Percentiles rank a stretch among this genome's conserved stretches.
Evolutionary conservation across 2,888 invertebrate species (phyloP).

Genomic region (Thereva nobilitata): DNA sequence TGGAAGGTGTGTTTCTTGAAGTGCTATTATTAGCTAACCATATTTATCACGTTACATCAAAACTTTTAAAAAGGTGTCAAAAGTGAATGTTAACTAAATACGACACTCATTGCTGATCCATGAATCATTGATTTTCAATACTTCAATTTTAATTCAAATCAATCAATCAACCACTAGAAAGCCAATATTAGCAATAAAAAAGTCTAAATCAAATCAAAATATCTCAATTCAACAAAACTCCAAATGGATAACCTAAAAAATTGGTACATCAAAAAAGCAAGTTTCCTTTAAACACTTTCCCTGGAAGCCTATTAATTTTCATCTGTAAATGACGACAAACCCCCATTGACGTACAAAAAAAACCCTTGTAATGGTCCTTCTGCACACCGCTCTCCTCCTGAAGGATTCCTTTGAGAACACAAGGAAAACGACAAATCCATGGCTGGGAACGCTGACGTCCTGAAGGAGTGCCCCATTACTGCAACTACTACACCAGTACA

Average conservation of each 20-base stretch:
- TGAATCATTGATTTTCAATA: no score
- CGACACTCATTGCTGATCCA: no score
- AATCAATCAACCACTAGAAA: no score
- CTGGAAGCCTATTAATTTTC: constrained; percentile 22
- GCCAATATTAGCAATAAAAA: background rate
- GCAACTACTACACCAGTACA: no score
- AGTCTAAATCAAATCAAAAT: background rate
- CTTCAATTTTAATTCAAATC: no score
- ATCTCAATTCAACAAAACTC: background rate
- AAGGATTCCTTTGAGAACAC: background rate
- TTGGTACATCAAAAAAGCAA: constrained; percentile 22
- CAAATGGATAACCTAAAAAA: background rate
- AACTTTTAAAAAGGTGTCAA: no score
- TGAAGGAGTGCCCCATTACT: background rate
- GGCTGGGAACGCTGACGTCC: constrained; percentile 4
- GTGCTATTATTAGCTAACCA: no score
- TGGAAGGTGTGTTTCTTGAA: no score
- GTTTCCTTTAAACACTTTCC: constrained; percentile 17
- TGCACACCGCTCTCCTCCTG: background rate
- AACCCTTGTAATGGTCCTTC: background rate
- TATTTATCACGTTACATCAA: no score
- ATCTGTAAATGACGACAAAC: constrained; percentile 9
- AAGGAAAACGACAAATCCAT: constrained; percentile 25
- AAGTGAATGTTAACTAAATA: no score
- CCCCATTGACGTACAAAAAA: background rate